Conservation (phyloP, 2,888 invertebrate species). For the Seira musarum region DNA sequence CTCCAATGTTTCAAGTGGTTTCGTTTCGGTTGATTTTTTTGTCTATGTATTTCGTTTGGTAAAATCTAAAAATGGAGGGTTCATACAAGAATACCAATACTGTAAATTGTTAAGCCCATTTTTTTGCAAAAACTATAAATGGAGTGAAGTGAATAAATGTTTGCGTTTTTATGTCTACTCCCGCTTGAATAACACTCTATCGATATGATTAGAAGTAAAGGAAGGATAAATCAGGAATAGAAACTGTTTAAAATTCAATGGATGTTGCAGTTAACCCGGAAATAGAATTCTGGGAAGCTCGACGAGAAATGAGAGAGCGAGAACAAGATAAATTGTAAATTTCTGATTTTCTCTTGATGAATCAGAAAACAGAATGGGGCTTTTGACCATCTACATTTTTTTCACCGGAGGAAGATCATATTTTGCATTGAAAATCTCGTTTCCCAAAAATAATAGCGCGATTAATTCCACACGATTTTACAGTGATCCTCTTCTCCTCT, state of each 20-base stretch:
- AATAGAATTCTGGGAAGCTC: conserved; percentile 63
- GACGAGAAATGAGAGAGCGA: conserved; percentile 31
- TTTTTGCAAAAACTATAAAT: too few species aligned
- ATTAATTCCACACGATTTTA: conserved; percentile 58
- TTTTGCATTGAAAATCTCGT: conserved; percentile 36
- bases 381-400: conserved; percentile 52
- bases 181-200: background rate
- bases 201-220: conserved; percentile 43
- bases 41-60: too few species aligned
- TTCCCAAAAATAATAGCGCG: conserved; percentile 51
- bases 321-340: conserved; percentile 47
- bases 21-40: conserved; percentile 10
- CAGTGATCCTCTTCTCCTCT: conserved; percentile 44
- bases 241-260: conserved; percentile 51
- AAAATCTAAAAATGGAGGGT: too few species aligned
- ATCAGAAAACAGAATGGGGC: conserved; percentile 31
- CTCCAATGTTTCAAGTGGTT: conserved; percentile 35
- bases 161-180: too few species aligned
- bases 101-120: too few species aligned
- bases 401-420: conserved; percentile 16
- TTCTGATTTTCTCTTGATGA: conserved; percentile 3
- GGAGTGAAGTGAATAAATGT: too few species aligned
- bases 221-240: conserved; percentile 29
- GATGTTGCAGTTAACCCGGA: conserved; percentile 63
- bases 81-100: too few species aligned